A percentile compares a stretch with the other conserved stretches of the same genome.
Conservation (phyloP, 1,140 invertebrate species). For the Drosophila busckii region DNA sequence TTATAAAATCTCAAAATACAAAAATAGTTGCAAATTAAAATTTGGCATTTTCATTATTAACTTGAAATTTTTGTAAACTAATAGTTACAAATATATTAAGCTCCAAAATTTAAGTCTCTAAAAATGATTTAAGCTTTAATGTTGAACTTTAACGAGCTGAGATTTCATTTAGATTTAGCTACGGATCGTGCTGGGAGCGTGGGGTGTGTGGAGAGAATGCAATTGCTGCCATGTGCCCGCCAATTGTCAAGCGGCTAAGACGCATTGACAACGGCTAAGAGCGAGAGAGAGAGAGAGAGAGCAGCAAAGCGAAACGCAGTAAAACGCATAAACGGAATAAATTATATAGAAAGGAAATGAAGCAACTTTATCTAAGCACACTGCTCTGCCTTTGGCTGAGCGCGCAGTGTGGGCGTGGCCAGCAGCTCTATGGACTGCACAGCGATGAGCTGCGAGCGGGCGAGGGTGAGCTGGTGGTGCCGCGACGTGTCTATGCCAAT, state of each 20-base stretch:
- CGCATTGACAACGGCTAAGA: conserved; percentile 66
- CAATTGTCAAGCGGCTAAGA: conserved; percentile 50
- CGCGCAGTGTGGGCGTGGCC: neutral
- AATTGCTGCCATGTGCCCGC: conserved; percentile 51
- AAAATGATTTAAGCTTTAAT: too few relatives aligned
- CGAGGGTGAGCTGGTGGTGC: conserved; percentile 81
- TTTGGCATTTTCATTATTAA: too few relatives aligned
- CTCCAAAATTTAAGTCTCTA: too few relatives aligned
- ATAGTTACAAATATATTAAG: too few relatives aligned
- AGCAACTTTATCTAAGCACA: conserved; percentile 19
- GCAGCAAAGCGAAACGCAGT: neutral
- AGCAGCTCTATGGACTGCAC: conserved; percentile 78
- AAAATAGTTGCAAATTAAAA: too few relatives aligned
- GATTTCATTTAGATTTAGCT: too few relatives aligned
- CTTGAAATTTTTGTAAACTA: too few relatives aligned
- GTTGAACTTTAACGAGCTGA: too few relatives aligned
- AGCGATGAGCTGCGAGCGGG: conserved; percentile 79
- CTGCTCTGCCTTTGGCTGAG: conserved; percentile 44
- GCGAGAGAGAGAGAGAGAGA: neutral
- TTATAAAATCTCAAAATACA: too few relatives aligned
- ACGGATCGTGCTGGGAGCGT: neutral
- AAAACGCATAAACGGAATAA: neutral
- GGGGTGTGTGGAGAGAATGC: conserved; percentile 38
- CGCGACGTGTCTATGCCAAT: conserved; percentile 80
- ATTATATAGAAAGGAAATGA: conserved; percentile 8